Base-by-base conservation (phyloP, 2,888 invertebrate species). In the Caradrina clavipalpis region DNA sequence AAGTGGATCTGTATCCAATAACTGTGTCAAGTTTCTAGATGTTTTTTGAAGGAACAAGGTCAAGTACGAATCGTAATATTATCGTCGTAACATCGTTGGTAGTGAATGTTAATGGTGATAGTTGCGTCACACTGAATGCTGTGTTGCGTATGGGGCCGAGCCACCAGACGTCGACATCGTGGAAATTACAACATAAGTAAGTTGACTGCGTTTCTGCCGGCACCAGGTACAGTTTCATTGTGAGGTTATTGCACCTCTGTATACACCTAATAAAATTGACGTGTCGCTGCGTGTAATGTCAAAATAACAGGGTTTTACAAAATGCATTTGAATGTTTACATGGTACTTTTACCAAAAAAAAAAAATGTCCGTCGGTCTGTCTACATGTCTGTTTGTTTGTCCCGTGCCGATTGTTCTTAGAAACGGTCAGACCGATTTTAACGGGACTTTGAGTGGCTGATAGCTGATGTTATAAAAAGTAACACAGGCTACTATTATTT, bases 71-170 rank as follows among this genome's bases (percentile, higher is more conserved):
- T 65, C 47, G 17, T 50, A 47, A 57, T 63, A 45, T 53, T 22
- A 39, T 42, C 39, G n/a, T 54, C 75, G 45, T 59, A n/a, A 26
- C 57, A 61, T 61, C 49, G 62, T 45, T 31, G 60, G 57, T 51
- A 45, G 76, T 50, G 69, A 76, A 62, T 79, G 51, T 71, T 65
- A 70, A 70, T 76, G 66, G 53, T 70, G 66, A 62, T 72, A 11
- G 74, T 81, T 82, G 74, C 81, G 56, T 70, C 83, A 71, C 31
- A 55, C 31, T 73, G 68, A 63, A 68, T 63, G 69, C 2, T 58
- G 31, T 56, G 74, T 82, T 82, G 70, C 81, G 83, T 69, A 75
- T 73, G 67, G 76, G 66, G 56, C 71, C 71, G 80, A 72, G 59
- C 64, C 62, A 68, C 58, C 45, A 59, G 63, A 51, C 65, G 69